Base-by-base conservation (phyloP, 2,797 vertebrate species). In the Peromyscus melanophrys region DNA sequence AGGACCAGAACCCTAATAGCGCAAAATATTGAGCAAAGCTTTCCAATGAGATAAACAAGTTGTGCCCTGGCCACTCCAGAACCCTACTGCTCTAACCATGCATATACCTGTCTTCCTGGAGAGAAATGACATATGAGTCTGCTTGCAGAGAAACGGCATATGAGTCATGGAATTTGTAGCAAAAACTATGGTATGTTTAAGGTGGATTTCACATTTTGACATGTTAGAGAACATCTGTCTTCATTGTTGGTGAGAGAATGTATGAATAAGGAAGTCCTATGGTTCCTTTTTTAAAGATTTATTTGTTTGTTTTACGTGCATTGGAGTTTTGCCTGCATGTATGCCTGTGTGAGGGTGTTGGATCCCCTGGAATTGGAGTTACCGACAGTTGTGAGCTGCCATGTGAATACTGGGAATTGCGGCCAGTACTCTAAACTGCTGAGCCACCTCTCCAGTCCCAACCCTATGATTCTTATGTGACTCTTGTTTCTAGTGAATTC, bases 141-240 rank as follows among this genome's bases (percentile, higher is more conserved):
- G 31, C 19, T 96, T 90, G 78, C 55, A 94, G 31, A 63, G 61
- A 52, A 96, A 95, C 37, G 40, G 86, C 86, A 65, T 37, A 61
- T 29, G 88, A 81, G 49, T 40, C 11, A 25, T 61, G 76, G 52
- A 89, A 14, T 61, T 43, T 80, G 37, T 61, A 49, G 59, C 21
- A 37, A 85, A 95, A 89, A 59, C 0, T 49, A 19, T 67, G 81
- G 61, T 69, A 52, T 49, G 6, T 52, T 86, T 69, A 52, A 52
- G 31, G 13, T 81, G 71, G 61, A 83, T 76, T 43, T 93, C 71
- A 73, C 31, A 25, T 78, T 95, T 88, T 75, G 25, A 14, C 52
- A 61, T 67, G 27, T 31, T 82, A 65, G 27, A 80, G 31, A 89
- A 93, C 10, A 2, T 46, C 85, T 49, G 29, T 73, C 4, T 6